phyloP scores from a whole-genome alignment of 2,888 invertebrate genomes.

The Latheticus oryzae region DNA sequence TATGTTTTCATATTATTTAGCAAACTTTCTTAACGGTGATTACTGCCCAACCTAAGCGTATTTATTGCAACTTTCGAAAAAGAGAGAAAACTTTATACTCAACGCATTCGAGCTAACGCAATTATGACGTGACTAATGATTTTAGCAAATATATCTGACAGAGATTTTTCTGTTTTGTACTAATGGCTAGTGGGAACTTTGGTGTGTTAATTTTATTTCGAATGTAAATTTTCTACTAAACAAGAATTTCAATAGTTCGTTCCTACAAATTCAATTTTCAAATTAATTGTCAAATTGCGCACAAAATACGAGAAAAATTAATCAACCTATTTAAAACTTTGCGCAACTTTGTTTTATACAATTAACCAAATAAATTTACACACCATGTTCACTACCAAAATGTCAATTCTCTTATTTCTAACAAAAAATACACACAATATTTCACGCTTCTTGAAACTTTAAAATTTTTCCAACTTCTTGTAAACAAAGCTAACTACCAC shows the following conservation, averaged over 20 bases:
- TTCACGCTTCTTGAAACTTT: conserved; percentile 17
- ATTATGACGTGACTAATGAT: conserved; percentile 27
- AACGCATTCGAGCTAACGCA: conserved; percentile 19
- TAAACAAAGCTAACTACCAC: conserved; percentile 6
- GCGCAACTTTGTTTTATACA: conserved; percentile 12
- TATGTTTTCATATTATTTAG: conserved; percentile 39
- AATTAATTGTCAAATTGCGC: conserved; percentile 32
- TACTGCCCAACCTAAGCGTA: conserved; percentile 29
- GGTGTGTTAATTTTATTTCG: conserved; percentile 13
- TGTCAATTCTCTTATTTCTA: too few species aligned
- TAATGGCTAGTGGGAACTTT: conserved; percentile 23
- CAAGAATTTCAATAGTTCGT: conserved; percentile 29
- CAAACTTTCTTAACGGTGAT: conserved; percentile 34
- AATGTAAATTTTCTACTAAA: conserved; percentile 30
- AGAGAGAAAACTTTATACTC: conserved; percentile 18
- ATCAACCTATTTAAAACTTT: conserved; percentile 25
- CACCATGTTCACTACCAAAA: too few species aligned
- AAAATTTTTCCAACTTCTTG: conserved; percentile 17
- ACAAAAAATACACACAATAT: too few species aligned
- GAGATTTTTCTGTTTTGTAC: conserved; percentile 22
- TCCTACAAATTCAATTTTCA: conserved; percentile 26
- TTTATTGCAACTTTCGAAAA: conserved; percentile 29
- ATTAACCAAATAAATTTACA: conserved; percentile 20
- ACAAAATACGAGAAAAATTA: conserved; percentile 28
- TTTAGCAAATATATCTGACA: conserved; percentile 20